These are phyloP conservation scores for Bombus difficillimus DNA, from an alignment of 1,140 invertebrate genomes.

Conservation along the genomic window DNA sequence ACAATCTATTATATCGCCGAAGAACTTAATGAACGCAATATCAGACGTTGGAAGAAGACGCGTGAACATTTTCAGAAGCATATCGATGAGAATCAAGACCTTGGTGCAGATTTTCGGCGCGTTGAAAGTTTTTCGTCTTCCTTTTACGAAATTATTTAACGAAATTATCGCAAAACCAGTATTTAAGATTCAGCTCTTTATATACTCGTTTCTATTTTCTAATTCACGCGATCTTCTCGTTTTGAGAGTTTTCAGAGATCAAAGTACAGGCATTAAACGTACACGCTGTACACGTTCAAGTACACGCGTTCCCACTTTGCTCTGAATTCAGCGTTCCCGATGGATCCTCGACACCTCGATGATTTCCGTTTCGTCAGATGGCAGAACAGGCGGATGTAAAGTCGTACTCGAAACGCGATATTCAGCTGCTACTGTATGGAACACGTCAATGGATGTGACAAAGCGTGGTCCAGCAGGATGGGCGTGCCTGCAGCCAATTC, in stretches of 20 bases:
- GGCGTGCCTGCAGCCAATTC: slow-evolving; percentile 83
- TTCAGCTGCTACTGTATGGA: slow-evolving; percentile 80
- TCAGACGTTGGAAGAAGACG: slow-evolving; percentile 14
- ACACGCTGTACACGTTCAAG: neutral
- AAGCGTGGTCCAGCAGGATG: slow-evolving; percentile 81
- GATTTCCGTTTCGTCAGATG: slow-evolving; percentile 37
- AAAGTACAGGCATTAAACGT: neutral
- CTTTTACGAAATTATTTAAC: neutral
- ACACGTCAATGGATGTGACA: slow-evolving; percentile 82
- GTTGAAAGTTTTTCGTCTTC: neutral
- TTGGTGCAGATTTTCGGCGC: slow-evolving; percentile 14
- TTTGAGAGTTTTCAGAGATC: neutral
- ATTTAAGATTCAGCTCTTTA: neutral
- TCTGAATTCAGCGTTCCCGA: neutral
- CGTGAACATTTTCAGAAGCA: slow-evolving; percentile 2
- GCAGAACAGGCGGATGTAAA: slow-evolving; percentile 26
- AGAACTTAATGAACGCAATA: slow-evolving; percentile 20
- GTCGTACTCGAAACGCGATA: slow-evolving; percentile 34
- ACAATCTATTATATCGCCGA: neutral
- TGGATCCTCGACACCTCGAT: slow-evolving; percentile 31
- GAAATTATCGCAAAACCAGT: neutral
- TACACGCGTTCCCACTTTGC: slow-evolving; percentile 3
- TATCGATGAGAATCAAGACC: neutral
- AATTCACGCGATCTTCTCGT: neutral
- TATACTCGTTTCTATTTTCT: neutral